Evolutionary conservation across 37 sponge, comb jelly and placozoan genomes (phyloP).

Genomic region (Petrosia ficiformis): DNA sequence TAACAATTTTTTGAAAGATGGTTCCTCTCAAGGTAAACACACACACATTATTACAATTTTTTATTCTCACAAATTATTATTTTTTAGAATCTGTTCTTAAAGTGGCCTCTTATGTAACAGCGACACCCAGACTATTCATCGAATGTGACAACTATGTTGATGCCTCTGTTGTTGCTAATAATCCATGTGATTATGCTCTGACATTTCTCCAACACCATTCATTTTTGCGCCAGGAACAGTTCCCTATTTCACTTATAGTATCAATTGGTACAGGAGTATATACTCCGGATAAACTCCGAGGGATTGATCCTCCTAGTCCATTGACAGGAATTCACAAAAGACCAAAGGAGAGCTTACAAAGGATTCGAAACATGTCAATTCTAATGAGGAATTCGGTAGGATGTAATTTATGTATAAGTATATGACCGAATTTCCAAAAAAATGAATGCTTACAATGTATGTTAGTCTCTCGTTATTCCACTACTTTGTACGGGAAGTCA

Average conservation of each 20-base stretch:
- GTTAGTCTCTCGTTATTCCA: no score
- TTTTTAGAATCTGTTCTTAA: constrained; percentile 59
- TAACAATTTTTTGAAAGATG: constrained; percentile 50
- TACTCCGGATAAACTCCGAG: constrained; percentile 1
- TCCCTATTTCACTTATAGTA: constrained; percentile 19
- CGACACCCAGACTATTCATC: constrained; percentile 55
- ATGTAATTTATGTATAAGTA: no score
- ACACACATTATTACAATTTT: neutral
- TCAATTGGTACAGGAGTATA: constrained; percentile 39
- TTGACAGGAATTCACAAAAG: no score
- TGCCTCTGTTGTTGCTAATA: constrained; percentile 64
- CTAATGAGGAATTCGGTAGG: no score
- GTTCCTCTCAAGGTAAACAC: neutral
- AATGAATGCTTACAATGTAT: no score
- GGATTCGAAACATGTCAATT: no score
- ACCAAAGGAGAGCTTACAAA: no score
- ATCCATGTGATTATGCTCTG: constrained; percentile 56
- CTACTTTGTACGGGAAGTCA: no score
- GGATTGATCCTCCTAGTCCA: no score
- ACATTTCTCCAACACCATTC: constrained; percentile 47
- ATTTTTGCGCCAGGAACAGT: constrained; percentile 20
- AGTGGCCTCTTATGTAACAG: constrained; percentile 46
- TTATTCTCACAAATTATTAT: neutral
- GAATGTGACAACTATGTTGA: constrained; percentile 63
- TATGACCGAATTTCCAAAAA: no score